Percentiles rank a stretch among this genome's conserved stretches.
phyloP scores from a whole-genome alignment of 2,797 vertebrate genomes.

The Ispidina lecontei region DNA sequence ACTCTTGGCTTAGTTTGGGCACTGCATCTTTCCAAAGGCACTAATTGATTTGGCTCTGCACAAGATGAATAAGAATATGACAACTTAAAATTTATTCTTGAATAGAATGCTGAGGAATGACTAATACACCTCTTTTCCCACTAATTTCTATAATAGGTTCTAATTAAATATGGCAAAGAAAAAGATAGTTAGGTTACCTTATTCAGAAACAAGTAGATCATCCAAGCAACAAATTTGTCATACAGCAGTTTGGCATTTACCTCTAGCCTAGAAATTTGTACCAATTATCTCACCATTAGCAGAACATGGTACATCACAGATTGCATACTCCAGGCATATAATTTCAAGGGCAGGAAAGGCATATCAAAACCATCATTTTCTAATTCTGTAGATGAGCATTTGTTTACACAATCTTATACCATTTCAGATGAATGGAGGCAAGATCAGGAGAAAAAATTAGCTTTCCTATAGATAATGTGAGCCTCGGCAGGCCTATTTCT shows the following conservation, averaged over 20 bases:
- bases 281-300: constrained; percentile 55
- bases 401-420: constrained; percentile 54
- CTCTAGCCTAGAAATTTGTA: constrained; percentile 51
- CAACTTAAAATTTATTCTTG: constrained; percentile 16
- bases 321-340: constrained; percentile 36
- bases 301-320: constrained; percentile 55
- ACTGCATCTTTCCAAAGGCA: constrained; percentile 45
- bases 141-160: constrained; percentile 24
- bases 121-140: constrained; percentile 1
- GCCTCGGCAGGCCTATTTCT: constrained; percentile 65
- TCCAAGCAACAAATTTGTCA: constrained; percentile 24
- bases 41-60: constrained; percentile 47
- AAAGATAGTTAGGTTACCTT: constrained; percentile 5
- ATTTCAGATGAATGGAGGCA: constrained; percentile 48
- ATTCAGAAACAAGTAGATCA: constrained; percentile 12
- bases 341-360: constrained; percentile 62
- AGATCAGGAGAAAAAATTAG: constrained; percentile 37
- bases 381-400: constrained; percentile 65
- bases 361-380: constrained; percentile 55
- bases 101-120: constrained; percentile 34
- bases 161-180: constrained; percentile 16
- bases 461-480: constrained; percentile 61
- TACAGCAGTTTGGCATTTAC: constrained; percentile 43
- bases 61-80: constrained; percentile 15
- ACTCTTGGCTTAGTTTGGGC: constrained; percentile 33